Conservation (phyloP, 2,113 vertebrate species). For the Notothenia rossii region DNA sequence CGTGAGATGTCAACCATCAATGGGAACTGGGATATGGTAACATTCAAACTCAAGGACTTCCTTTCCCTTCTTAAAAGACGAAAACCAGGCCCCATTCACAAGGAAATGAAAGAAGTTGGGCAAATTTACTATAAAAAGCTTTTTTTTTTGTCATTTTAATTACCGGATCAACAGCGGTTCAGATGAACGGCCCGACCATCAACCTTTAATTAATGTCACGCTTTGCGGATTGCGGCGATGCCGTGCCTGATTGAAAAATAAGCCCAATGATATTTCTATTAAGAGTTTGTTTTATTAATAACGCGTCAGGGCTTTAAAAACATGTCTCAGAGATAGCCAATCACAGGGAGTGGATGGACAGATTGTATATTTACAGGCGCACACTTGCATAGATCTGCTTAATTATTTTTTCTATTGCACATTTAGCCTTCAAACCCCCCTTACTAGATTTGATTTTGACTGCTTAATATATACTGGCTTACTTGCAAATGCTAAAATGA, state of each 20-base stretch:
- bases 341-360: conserved; percentile 79
- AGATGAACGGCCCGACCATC: conserved; percentile 83
- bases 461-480: conserved; percentile 21
- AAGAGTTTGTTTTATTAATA: conserved; percentile 89
- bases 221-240: conserved; percentile 83
- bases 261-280: conserved; percentile 89
- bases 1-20: conserved; percentile 41
- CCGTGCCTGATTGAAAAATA: conserved; percentile 87
- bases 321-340: conserved; percentile 79
- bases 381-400: conserved; percentile 50
- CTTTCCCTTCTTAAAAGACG: conserved; percentile 71
- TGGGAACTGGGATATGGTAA: conserved; percentile 31
- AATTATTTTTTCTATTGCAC: conserved; percentile 72
- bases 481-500: conserved; percentile 19
- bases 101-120: conserved; percentile 80
- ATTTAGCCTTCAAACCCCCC: conserved; percentile 38
- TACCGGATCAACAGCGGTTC: conserved; percentile 83
- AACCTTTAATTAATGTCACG: conserved; percentile 89
- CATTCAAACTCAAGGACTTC: conserved; percentile 54
- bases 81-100: conserved; percentile 73
- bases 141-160: conserved; percentile 87
- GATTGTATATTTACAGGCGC: conserved; percentile 66
- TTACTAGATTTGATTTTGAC: conserved; percentile 27
- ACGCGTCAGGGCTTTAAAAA: conserved; percentile 84
- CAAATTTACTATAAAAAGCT: conserved; percentile 86